phyloP scores from a whole-genome alignment of 2,797 vertebrate species.

The Loris lydekkerianus region DNA sequence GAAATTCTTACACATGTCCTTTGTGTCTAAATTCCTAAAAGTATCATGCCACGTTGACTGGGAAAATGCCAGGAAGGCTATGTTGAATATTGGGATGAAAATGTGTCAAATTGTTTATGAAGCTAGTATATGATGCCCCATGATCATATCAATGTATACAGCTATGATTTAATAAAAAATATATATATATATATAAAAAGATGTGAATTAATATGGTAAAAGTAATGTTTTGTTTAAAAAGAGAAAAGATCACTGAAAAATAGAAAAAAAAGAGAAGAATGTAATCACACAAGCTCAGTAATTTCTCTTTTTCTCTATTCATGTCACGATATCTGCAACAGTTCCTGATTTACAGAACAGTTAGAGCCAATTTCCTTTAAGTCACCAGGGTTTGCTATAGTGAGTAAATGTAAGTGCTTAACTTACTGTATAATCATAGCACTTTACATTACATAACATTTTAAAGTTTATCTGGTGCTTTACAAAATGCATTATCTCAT shows the following conservation, averaged over 20 bases:
- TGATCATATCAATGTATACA: no score
- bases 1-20: no score
- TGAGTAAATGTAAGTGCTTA: not conserved
- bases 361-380: not conserved
- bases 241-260: not conserved
- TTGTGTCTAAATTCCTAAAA: no score
- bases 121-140: no score
- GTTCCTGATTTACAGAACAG: not conserved
- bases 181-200: no score
- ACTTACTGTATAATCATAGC: not conserved
- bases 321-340: not conserved
- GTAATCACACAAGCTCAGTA: not conserved
- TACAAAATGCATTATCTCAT: slow-evolving; percentile 57
- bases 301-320: not conserved
- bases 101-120: no score
- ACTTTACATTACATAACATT: not conserved
- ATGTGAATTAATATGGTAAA: not conserved
- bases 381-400: not conserved
- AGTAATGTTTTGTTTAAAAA: not conserved
- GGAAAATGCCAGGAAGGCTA: no score
- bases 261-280: not conserved
- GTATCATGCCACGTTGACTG: no score
- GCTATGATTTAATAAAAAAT: no score
- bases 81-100: no score
- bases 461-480: slow-evolving; percentile 16